Percentiles rank a stretch among this genome's conserved stretches.
Evolutionary conservation across 2,888 invertebrate genomes (phyloP).

Genomic region (Drosophila conformis): DNA sequence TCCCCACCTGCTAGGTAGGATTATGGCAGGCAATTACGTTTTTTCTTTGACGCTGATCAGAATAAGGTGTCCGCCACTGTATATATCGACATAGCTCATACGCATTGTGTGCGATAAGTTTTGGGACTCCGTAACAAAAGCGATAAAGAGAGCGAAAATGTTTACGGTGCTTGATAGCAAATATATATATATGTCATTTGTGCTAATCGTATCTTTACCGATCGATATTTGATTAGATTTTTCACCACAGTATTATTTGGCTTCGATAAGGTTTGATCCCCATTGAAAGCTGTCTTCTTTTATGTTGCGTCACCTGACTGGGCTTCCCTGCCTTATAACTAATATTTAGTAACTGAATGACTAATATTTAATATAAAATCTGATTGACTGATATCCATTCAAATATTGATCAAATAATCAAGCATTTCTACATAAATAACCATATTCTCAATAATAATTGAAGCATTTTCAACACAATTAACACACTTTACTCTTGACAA

Average conservation of each 20-base stretch:
- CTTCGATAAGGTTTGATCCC: neutral
- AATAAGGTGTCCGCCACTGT: no score
- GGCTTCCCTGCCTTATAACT: slow-evolving; percentile 5
- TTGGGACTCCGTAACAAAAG: neutral
- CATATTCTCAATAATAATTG: neutral
- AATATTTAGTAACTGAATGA: neutral
- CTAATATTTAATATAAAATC: neutral
- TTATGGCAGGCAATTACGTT: no score
- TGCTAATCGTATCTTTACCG: neutral
- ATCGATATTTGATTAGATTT: slow-evolving; percentile 4
- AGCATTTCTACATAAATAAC: neutral
- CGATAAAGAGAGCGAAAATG: neutral
- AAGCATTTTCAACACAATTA: neutral
- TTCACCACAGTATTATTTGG: neutral
- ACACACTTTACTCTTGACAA: slow-evolving; percentile 6
- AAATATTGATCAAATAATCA: no score
- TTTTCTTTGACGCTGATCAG: no score
- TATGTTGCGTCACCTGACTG: slow-evolving; percentile 12
- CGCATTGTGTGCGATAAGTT: slow-evolving; percentile 34
- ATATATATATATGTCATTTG: neutral
- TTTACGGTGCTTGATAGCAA: slow-evolving; percentile 13
- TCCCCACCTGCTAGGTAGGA: no score
- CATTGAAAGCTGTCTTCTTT: neutral
- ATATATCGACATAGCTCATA: slow-evolving; percentile 49
- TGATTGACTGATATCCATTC: neutral